Percentiles rank a stretch among this genome's conserved stretches.
Conservation (phyloP, 2,797 vertebrate genomes). For the Nothura maculosa region DNA sequence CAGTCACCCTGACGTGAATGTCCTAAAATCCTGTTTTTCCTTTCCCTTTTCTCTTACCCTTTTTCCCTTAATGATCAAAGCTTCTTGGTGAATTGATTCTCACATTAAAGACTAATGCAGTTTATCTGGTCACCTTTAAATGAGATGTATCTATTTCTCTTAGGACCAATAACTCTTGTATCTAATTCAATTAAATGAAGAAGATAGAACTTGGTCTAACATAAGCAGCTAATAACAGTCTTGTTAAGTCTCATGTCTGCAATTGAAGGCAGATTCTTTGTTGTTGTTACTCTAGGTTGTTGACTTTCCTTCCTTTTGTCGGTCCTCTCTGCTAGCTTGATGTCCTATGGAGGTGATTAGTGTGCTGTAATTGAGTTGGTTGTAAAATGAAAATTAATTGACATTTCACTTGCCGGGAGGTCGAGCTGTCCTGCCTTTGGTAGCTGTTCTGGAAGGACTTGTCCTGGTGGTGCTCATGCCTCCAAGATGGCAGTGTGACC, state of each 20-base stretch:
- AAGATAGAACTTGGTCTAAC: conserved; percentile 34
- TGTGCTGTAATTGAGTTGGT: conserved; percentile 81
- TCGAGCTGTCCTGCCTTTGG: conserved; percentile 80
- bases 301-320: not conserved
- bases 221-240: conserved; percentile 66
- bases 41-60: not conserved
- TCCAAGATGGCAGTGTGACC: conserved; percentile 75
- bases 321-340: not conserved
- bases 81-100: conserved; percentile 55
- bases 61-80: conserved; percentile 1
- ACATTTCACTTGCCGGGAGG: conserved; percentile 80
- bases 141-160: not conserved
- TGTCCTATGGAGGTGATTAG: conserved; percentile 84
- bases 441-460: conserved; percentile 40
- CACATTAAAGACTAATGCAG: conserved; percentile 70
- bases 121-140: conserved; percentile 82
- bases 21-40: not conserved
- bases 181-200: not conserved
- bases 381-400: conserved; percentile 85
- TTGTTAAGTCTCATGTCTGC: conserved; percentile 37
- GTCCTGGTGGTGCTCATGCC: conserved; percentile 52
- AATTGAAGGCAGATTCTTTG: conserved; percentile 16
- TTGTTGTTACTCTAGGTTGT: not conserved
- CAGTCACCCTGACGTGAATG: not conserved
- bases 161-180: conserved; percentile 22